phyloP scores from a whole-genome alignment of 2,888 invertebrate species.

The Belgica antarctica region DNA sequence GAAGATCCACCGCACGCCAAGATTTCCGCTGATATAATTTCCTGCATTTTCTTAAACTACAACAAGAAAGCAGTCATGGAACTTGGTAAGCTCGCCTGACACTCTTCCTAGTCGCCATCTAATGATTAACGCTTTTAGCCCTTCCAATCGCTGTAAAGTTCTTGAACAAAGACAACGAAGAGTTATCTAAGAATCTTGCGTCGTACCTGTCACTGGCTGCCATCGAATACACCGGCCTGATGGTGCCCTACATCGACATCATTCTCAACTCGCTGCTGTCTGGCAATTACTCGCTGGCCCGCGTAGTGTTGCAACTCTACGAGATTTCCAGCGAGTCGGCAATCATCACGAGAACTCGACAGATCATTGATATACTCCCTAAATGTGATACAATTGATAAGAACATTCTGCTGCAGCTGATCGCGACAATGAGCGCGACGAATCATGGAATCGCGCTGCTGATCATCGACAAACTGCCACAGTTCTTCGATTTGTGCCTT shows the following conservation, averaged over 20 bases:
- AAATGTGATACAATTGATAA: slow-evolving; percentile 85
- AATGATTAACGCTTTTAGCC: slow-evolving; percentile 58
- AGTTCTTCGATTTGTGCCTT: slow-evolving; percentile 56
- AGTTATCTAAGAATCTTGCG: slow-evolving; percentile 84
- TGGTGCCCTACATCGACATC: slow-evolving; percentile 83
- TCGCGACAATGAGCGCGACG: not conserved
- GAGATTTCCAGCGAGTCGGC: slow-evolving; percentile 59
- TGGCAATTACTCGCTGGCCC: slow-evolving; percentile 82
- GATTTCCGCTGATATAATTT: slow-evolving; percentile 92
- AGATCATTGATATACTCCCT: slow-evolving; percentile 62
- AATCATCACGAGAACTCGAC: not conserved
- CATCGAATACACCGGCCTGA: slow-evolving; percentile 80
- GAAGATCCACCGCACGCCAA: slow-evolving; percentile 95
- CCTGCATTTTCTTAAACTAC: slow-evolving; percentile 79
- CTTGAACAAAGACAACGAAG: slow-evolving; percentile 83
- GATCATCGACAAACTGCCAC: slow-evolving; percentile 76
- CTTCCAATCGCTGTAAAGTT: slow-evolving; percentile 90
- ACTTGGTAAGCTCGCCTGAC: slow-evolving; percentile 46
- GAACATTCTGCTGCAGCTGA: slow-evolving; percentile 65
- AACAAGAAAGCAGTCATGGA: slow-evolving; percentile 61
- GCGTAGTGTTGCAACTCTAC: slow-evolving; percentile 87
- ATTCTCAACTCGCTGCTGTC: slow-evolving; percentile 83
- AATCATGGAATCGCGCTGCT: slow-evolving; percentile 57
- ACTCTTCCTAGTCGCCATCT: slow-evolving; percentile 64
- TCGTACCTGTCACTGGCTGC: slow-evolving; percentile 90